Base-by-base conservation (phyloP, 1,140 invertebrate genomes). In the Bombus huntii region DNA sequence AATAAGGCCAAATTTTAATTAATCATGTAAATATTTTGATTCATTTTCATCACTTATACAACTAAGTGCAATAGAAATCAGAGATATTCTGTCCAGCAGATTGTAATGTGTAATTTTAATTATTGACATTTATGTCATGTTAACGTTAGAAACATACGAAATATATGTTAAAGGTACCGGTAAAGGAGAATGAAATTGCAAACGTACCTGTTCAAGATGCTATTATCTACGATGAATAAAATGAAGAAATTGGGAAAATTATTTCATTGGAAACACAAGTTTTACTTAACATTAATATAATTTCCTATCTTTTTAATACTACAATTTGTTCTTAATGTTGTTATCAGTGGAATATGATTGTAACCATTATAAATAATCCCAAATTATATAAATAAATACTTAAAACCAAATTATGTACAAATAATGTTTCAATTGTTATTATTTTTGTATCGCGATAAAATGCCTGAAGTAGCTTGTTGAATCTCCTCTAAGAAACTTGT, bases 401-500 rank as follows among this genome's bases (percentile, higher is more conserved):
- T 88, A 78, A 73, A 85, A 53, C 15, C 68, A 82, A 86, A 59
- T 44, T 71, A 86, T 75, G 13, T 57, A 81, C 31, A 80, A 25
- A 53, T 70, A 77, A 22, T 44, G 25, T 42, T 80, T 92, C 86
- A 92, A 79, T 92, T 75, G 42, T 89, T 91, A 85, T 89, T 93
- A 53, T 92, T 91, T 89, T 91, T 94, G 81, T 95, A 94, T 88
- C 92, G 93, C 83, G 92, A 47, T 53, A 93, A 91, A 28, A 93
- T 91, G 12, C 93, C 94, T 37, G 89, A 90, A 25, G 95, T 95
- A 37, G 96, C 96, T 77, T 93, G 88, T 76, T 96, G 92, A 47
- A 98, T 96, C 94, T 98, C 98, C 87, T 97, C 96, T 22, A 97
- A 94, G 93, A 98, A 98, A 86, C 96, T 97, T 71, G 96, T 93